Conservation (phyloP, 1,140 invertebrate species). For the Drosophila navojoa region DNA sequence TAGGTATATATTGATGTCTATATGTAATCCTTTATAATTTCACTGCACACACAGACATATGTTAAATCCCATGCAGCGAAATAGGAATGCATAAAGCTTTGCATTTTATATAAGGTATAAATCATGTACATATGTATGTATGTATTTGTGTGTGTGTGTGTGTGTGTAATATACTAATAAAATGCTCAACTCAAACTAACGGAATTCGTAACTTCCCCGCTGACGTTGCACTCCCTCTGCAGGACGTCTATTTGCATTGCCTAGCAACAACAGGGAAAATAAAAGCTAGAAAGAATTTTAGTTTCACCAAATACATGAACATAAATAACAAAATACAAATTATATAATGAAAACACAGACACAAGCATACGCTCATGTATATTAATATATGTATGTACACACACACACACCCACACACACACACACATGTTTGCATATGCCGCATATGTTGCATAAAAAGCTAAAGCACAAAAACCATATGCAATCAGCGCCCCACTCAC, state of each 20-base stretch:
- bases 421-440: conserved; percentile 44
- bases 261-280: conserved; percentile 48
- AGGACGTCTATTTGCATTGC: conserved; percentile 28
- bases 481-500: conserved; percentile 50
- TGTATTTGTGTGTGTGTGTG: neutral
- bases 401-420: conserved; percentile 28
- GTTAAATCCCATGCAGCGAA: conserved; percentile 22
- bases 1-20: conserved; percentile 14
- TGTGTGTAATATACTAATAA: conserved; percentile 36
- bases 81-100: conserved; percentile 24
- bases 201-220: neutral
- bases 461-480: conserved; percentile 75
- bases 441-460: conserved; percentile 80
- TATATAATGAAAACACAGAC: conserved; percentile 67
- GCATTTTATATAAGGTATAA: conserved; percentile 48
- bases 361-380: conserved; percentile 3
- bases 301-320: conserved; percentile 39
- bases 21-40: conserved; percentile 6
- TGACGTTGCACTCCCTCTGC: neutral
- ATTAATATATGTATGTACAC: neutral
- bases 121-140: conserved; percentile 22
- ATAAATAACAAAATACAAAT: conserved; percentile 79
- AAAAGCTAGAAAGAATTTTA: conserved; percentile 44
- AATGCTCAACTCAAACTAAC: conserved; percentile 1
- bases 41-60: too few species aligned